phyloP scores from a whole-genome alignment of 2,113 vertebrate species.

The Pelecanoides urinatrix region DNA sequence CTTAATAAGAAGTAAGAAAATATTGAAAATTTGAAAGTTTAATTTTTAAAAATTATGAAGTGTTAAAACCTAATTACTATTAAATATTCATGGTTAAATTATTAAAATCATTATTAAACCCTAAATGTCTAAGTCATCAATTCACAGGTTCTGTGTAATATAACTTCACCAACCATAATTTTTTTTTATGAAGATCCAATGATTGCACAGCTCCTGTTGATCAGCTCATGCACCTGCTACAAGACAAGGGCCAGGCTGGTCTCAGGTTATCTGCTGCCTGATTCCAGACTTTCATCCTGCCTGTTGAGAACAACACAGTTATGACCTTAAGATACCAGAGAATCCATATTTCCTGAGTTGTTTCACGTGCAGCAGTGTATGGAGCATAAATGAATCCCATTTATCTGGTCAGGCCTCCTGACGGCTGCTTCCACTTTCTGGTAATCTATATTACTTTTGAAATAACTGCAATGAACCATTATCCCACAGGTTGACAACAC shows the following conservation, averaged over 20 bases:
- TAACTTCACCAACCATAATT: neutral
- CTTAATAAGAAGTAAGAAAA: slow-evolving; percentile 53
- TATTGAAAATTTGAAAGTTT: slow-evolving; percentile 40
- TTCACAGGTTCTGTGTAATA: neutral
- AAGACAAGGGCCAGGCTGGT: neutral
- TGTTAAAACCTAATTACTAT: slow-evolving; percentile 53
- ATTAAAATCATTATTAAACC: slow-evolving; percentile 57
- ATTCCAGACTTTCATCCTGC: neutral
- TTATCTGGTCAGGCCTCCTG: slow-evolving; percentile 5
- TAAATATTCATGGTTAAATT: slow-evolving; percentile 68
- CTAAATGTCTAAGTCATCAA: neutral
- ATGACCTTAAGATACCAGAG: neutral
- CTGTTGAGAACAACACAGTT: neutral
- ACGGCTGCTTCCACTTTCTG: slow-evolving; percentile 23
- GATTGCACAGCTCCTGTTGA: neutral
- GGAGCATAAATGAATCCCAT: slow-evolving; percentile 25
- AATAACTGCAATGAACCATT: slow-evolving; percentile 22
- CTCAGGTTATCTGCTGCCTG: neutral
- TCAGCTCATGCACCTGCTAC: neutral
- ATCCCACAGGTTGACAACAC: neutral
- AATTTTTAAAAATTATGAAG: slow-evolving; percentile 61
- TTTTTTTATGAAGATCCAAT: neutral
- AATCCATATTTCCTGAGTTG: neutral
- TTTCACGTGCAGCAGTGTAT: neutral
- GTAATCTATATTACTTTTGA: slow-evolving; percentile 24